Percentiles rank a stretch among this genome's conserved stretches.
Conservation (phyloP, 2,797 vertebrate genomes). For the Oryzias sinensis region DNA sequence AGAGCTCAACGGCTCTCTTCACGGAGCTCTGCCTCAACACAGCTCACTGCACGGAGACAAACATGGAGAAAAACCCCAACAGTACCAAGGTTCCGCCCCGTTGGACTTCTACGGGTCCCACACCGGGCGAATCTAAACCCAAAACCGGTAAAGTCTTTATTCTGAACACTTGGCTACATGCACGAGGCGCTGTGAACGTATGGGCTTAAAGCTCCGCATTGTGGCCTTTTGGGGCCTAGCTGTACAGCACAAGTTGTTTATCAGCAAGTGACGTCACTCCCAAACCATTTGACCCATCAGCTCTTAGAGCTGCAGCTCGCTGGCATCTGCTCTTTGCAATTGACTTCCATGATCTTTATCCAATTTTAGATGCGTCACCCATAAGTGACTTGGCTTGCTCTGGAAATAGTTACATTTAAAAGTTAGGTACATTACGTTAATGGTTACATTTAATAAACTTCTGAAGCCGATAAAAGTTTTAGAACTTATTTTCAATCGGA, state of each 20-base stretch:
- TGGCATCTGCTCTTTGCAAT: neutral
- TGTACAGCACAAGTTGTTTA: constrained; percentile 53
- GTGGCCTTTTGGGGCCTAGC: constrained; percentile 60
- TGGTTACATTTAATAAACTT: too few species aligned
- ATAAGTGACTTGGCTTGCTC: too few species aligned
- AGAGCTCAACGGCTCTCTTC: constrained; percentile 78
- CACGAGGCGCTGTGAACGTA: neutral
- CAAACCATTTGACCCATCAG: constrained; percentile 35
- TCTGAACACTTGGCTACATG: neutral
- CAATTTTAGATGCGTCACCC: too few species aligned
- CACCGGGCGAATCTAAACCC: constrained; percentile 89
- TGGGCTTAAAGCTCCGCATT: neutral
- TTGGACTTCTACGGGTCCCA: constrained; percentile 86
- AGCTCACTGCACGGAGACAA: constrained; percentile 55
- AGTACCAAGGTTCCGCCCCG: constrained; percentile 88
- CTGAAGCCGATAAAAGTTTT: too few species aligned
- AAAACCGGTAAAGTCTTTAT: constrained; percentile 82
- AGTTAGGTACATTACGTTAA: too few species aligned
- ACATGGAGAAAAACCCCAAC: constrained; percentile 84
- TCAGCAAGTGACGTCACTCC: constrained; percentile 56
- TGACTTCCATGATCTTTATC: too few species aligned
- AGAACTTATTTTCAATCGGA: too few species aligned
- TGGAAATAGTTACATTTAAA: too few species aligned
- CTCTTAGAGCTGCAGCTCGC: neutral
- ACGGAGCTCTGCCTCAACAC: constrained; percentile 82